Base-by-base conservation (phyloP, 1,140 invertebrate genomes). In the Scaptomyza pallida region DNA sequence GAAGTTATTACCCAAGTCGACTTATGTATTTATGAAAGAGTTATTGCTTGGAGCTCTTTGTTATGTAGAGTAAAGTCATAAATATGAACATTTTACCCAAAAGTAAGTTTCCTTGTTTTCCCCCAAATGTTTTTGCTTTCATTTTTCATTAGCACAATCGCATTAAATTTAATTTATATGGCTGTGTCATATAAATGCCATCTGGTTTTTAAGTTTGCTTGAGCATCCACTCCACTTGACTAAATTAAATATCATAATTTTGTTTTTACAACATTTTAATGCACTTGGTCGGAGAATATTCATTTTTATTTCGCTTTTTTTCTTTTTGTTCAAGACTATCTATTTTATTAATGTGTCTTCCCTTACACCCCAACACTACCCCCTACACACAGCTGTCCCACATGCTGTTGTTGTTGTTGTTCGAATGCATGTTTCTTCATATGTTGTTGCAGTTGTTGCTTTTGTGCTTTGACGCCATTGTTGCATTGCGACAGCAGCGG, bases 211-310 rank as follows among this genome's bases (percentile, higher is more conserved):
- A 13, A 63, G 45, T 23, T n/a, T 65, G 6, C 30, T 9, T 5
- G 23, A 19, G 23, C 21, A 33, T 41, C 16, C 43, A 43, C 35
- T 30, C 40, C 80, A 86, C 81, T 76, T 80, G 81, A 73, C 64
- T 80, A 55, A 85, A 85, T 85, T 60, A 72, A 83, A 83, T 85
- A 75, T 69, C 72, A 85, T 72, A 71, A 82, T 82, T 82, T 72
- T 19, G 64, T 51, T 83, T 83, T 72, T 59, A 72, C 57, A 78
- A 75, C 76, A 76, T 85, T 85, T 86, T 71, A 86, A 86, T 86
- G 81, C 81, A 88, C 81, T 85, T 73, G 71, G 17, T 30, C 60
- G 55, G 16, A 44, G 43, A 61, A 30, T 30, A 9, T 30, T n/a
- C n/a, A n/a, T n/a, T n/a, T n/a, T n/a, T n/a, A n/a, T n/a, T n/a